Evolutionary conservation across 2,888 invertebrate species (phyloP).

Genomic region (Zhengitettix transpicula): DNA sequence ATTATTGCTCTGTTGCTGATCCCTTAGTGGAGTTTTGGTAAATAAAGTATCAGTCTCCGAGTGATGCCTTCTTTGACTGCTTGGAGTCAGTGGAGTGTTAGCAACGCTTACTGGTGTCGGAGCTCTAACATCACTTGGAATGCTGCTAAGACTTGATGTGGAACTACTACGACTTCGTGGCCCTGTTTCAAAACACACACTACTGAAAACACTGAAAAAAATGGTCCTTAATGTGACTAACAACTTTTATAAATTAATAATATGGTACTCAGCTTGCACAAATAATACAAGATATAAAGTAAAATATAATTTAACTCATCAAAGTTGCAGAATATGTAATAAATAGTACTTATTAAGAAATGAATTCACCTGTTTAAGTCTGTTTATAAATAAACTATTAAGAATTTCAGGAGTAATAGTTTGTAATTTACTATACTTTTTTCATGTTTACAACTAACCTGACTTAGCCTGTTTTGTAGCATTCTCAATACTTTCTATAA

Average conservation of each 20-base stretch:
- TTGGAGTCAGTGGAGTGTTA: background rate
- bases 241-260: too few species aligned
- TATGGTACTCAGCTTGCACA: too few species aligned
- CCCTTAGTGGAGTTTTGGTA: conserved; percentile 23
- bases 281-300: too few species aligned
- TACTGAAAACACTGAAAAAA: background rate
- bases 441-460: conserved; percentile 29
- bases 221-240: too few species aligned
- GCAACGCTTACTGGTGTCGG: conserved; percentile 16
- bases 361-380: too few species aligned
- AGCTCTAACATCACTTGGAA: conserved; percentile 30
- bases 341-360: too few species aligned
- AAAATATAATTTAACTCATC: too few species aligned
- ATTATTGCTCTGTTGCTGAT: conserved; percentile 24
- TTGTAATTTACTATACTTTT: too few species aligned
- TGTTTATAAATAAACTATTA: too few species aligned
- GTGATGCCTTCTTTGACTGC: background rate
- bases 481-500: conserved; percentile 85
- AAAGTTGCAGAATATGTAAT: too few species aligned
- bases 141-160: conserved; percentile 40
- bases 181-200: conserved; percentile 18
- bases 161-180: conserved; percentile 44
- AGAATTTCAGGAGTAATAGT: too few species aligned
- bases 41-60: conserved; percentile 23
- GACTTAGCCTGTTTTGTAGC: conserved; percentile 56